Conservation (phyloP, 2,888 invertebrate genomes). For the Masnerella sp. region DNA sequence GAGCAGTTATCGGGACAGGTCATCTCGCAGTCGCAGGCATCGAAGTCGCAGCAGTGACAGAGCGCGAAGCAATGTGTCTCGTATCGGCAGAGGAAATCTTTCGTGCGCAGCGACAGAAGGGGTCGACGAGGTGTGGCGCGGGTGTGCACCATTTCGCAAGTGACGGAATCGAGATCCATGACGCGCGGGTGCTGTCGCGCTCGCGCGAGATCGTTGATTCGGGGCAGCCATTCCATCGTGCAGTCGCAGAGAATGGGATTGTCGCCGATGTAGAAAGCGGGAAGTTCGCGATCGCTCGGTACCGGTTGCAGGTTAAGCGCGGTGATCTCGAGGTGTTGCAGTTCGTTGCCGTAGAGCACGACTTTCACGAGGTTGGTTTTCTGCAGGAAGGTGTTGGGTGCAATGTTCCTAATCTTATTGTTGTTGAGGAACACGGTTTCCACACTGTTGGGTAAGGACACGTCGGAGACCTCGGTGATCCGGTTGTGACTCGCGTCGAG, state of each 20-base stretch:
- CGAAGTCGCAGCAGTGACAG: slow-evolving; percentile 94
- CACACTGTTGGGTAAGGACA: slow-evolving; percentile 86
- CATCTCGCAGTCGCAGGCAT: slow-evolving; percentile 95
- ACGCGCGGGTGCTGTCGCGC: slow-evolving; percentile 87
- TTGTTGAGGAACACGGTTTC: slow-evolving; percentile 86
- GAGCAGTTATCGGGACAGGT: slow-evolving; percentile 91
- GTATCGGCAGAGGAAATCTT: slow-evolving; percentile 90
- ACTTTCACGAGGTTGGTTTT: slow-evolving; percentile 87
- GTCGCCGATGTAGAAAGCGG: slow-evolving; percentile 88
- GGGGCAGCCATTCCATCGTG: slow-evolving; percentile 91
- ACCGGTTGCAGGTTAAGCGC: slow-evolving; percentile 84
- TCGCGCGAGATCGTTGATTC: slow-evolving; percentile 87
- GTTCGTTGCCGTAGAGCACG: slow-evolving; percentile 86
- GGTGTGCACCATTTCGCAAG: slow-evolving; percentile 86
- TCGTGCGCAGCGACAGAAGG: slow-evolving; percentile 83
- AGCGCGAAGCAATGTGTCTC: slow-evolving; percentile 90
- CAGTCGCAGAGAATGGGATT: slow-evolving; percentile 93
- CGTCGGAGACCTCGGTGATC: slow-evolving; percentile 83
- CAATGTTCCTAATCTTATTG: slow-evolving; percentile 85
- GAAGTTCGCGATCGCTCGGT: slow-evolving; percentile 83
- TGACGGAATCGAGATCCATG: slow-evolving; percentile 88
- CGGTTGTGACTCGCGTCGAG: slow-evolving; percentile 87
- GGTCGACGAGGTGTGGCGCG: slow-evolving; percentile 81
- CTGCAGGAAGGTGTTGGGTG: slow-evolving; percentile 84
- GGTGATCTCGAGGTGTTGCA: slow-evolving; percentile 85